Evolutionary conservation across 2,113 vertebrate genomes (phyloP).

Genomic region (Microcebus jonahi): DNA sequence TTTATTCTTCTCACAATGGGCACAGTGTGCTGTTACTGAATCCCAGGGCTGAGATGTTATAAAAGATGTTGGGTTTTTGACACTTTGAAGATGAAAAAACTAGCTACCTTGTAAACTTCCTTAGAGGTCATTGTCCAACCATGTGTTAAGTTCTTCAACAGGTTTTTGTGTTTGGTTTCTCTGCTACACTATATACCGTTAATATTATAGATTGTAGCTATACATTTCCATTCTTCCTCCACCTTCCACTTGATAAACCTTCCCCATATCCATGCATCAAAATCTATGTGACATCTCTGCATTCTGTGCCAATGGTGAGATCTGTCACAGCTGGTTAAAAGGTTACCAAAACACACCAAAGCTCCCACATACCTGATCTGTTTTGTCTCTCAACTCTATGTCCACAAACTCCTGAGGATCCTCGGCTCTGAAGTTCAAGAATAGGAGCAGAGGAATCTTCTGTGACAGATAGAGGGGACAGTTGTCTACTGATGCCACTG

Average conservation of each 20-base stretch:
- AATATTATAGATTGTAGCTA: neutral
- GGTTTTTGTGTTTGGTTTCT: neutral
- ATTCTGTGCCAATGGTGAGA: neutral
- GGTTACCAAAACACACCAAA: neutral
- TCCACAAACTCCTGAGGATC: constrained; percentile 86
- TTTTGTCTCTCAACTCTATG: constrained; percentile 86
- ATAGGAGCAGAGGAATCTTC: constrained; percentile 89
- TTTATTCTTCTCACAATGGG: neutral
- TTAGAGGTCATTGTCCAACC: neutral
- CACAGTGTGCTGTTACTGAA: neutral
- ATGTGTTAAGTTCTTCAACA: neutral
- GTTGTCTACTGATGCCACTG: constrained; percentile 86
- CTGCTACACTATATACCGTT: neutral
- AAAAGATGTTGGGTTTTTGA: neutral
- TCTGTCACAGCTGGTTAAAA: neutral
- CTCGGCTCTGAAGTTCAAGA: constrained; percentile 89
- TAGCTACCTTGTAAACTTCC: neutral
- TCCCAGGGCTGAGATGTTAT: neutral
- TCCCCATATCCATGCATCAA: neutral
- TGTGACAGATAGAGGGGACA: constrained; percentile 86
- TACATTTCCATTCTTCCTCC: neutral
- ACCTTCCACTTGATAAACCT: neutral
- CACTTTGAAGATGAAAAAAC: neutral
- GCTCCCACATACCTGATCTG: constrained; percentile 85
- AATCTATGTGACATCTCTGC: neutral